Evolutionary conservation across 30 jellyfish, hydroid and myxozoan species (phyloP).

Genomic region (Catostylus mosaicus): DNA sequence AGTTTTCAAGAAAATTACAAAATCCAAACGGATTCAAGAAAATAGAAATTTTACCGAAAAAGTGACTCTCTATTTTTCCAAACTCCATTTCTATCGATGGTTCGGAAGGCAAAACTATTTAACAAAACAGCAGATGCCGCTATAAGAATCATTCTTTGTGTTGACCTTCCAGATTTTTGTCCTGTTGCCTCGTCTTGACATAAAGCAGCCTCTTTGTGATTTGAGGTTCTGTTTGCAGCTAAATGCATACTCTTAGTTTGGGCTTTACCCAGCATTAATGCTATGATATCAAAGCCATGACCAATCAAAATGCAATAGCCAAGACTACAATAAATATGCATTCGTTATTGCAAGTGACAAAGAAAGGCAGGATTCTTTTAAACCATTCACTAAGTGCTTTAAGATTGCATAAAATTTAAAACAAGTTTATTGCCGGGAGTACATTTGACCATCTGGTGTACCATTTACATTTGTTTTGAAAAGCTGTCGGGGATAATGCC

Average conservation of each 20-base stretch:
- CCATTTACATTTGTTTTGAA: too few species aligned
- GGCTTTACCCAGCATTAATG: not conserved
- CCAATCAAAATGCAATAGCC: constrained; percentile 81
- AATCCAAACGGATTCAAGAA: too few species aligned
- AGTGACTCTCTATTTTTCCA: constrained; percentile 90
- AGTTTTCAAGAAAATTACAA: too few species aligned
- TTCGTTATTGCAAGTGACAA: too few species aligned
- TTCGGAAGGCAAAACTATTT: constrained; percentile 30
- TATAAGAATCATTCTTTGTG: not conserved
- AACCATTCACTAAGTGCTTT: too few species aligned
- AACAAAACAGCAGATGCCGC: constrained; percentile 23
- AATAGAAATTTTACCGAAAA: constrained; percentile 49
- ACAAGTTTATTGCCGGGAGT: too few species aligned
- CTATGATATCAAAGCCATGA: constrained; percentile 51
- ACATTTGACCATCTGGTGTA: too few species aligned
- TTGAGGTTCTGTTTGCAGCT: not conserved
- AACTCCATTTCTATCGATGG: constrained; percentile 65
- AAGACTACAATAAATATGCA: constrained; percentile 30
- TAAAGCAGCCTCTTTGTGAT: not conserved
- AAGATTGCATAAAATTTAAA: too few species aligned
- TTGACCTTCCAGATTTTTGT: not conserved
- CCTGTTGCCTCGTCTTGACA: not conserved
- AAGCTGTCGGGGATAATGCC: too few species aligned
- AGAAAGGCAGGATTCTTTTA: too few species aligned
- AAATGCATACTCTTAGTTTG: not conserved